Evolutionary conservation across 2,888 invertebrate species (phyloP), one percentile per base, ranked within the genome.

Genomic region (Allophyes oxyacanthae): DNA sequence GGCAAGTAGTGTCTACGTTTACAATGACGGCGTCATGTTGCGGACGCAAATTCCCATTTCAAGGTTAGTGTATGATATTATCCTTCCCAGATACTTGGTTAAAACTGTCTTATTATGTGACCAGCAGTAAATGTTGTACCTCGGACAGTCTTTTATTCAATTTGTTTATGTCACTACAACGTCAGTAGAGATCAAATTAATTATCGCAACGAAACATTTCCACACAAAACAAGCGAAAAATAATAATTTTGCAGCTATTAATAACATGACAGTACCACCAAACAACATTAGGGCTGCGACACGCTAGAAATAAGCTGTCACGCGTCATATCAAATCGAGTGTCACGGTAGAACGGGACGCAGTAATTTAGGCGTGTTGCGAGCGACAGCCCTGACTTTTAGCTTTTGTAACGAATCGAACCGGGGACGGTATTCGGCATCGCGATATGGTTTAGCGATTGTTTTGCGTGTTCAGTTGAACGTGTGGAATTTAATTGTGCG

Each of bases 241-340:
- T 64, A 59, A 69, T 73, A 62, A 71, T 53, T 60, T 61, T 40
- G 20, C 49, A 48, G 54, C 55, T 67, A 74, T 67, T 70, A 64
- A 54, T 58, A 66, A 60, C 49, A 50, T 55, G 58, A 62, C 68
- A 67, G 61, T 50, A 42, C 52, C 33, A 56, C 44, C 53, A 50
- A 65, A 64, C 41, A 49, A 62, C 56, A 68, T 66, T 59, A 64
- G 69, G 64, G 68, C 55, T 41, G 73, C 67, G 67, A 75, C 75
- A 65, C 53, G 72, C 57, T 63, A 73, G 74, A 72, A 82, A 81
- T 78, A 75, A 79, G 74, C 80, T 81, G 83, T 83, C 84, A 77
- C 71, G 75, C 75, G 71, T 75, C 68, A 73, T 78, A 75, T 79
- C 79, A 78, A 75, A 77, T 76, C 73, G 75, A 75, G 72, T 79